phyloP scores from a whole-genome alignment of 2,888 invertebrate species.

The Encarsia formosa region DNA sequence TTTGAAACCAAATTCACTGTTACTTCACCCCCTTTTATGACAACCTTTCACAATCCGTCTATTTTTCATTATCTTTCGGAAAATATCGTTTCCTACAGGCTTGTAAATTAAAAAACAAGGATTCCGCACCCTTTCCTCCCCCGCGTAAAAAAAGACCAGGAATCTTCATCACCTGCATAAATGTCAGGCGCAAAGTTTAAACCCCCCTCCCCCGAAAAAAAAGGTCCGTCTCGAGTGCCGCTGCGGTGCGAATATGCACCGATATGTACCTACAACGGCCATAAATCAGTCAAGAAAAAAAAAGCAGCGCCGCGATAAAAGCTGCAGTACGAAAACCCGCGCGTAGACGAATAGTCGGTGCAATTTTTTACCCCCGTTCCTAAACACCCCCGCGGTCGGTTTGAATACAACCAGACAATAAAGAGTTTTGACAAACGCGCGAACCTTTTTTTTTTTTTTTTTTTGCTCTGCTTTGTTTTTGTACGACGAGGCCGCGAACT shows the following conservation, averaged over 20 bases:
- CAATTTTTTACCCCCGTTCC: neutral
- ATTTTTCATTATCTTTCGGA: no score
- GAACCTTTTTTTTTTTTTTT: neutral
- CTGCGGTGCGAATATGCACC: neutral
- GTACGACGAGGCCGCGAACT: no score
- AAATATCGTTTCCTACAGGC: no score
- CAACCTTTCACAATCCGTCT: no score
- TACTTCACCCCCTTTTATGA: no score
- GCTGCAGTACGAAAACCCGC: neutral
- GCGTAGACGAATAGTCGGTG: neutral
- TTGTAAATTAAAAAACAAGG: no score
- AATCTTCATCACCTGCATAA: no score
- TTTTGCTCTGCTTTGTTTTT: neutral
- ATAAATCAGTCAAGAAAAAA: neutral
- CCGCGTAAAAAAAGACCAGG: no score
- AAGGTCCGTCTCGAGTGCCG: neutral
- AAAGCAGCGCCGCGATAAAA: neutral
- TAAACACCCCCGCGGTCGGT: slow-evolving; percentile 15
- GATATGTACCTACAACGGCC: neutral
- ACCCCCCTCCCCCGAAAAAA: neutral
- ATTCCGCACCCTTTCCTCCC: neutral
- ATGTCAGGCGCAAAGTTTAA: neutral
- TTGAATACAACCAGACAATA: slow-evolving; percentile 47
- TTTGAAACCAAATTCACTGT: no score
- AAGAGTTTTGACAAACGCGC: slow-evolving; percentile 49